Conservation (phyloP, 2,113 vertebrate genomes). For the Indicator maculatus region DNA sequence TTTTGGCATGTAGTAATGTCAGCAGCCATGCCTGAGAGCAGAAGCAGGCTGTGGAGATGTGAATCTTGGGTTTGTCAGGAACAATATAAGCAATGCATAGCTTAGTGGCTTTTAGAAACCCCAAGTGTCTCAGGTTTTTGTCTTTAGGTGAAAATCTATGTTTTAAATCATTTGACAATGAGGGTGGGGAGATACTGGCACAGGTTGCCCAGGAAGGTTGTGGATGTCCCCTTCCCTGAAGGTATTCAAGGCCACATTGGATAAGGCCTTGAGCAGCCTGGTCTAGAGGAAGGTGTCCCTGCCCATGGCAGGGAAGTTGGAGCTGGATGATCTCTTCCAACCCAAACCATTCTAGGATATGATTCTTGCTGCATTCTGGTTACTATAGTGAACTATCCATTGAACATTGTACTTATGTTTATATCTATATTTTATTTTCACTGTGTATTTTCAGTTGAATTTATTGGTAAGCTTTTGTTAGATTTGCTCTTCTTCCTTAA, state of each 20-base stretch:
- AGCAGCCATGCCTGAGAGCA: not conserved
- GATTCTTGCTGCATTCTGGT: fast-evolving
- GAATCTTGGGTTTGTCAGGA: not conserved
- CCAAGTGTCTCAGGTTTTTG: not conserved
- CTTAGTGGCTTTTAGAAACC: not conserved
- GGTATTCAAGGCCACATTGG: no score
- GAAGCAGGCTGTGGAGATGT: not conserved
- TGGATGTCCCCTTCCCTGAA: no score
- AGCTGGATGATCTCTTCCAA: no score
- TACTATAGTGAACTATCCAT: not conserved
- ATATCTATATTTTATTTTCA: not conserved
- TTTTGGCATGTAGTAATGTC: not conserved
- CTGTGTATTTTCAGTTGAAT: not conserved
- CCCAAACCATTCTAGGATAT: no score
- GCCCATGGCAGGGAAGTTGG: no score
- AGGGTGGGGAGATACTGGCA: no score
- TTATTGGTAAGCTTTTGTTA: not conserved
- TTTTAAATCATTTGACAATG: not conserved
- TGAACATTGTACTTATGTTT: not conserved
- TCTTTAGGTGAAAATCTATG: not conserved
- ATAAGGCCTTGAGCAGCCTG: no score
- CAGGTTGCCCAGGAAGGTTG: no score
- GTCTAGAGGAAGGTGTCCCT: no score
- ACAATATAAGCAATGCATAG: not conserved
- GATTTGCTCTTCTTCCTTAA: not conserved